A percentile compares a stretch with the other conserved stretches of the same genome.
These are phyloP conservation scores for Calypte anna DNA, from an alignment of 2,113 vertebrate genomes.

Conservation along the genomic window DNA sequence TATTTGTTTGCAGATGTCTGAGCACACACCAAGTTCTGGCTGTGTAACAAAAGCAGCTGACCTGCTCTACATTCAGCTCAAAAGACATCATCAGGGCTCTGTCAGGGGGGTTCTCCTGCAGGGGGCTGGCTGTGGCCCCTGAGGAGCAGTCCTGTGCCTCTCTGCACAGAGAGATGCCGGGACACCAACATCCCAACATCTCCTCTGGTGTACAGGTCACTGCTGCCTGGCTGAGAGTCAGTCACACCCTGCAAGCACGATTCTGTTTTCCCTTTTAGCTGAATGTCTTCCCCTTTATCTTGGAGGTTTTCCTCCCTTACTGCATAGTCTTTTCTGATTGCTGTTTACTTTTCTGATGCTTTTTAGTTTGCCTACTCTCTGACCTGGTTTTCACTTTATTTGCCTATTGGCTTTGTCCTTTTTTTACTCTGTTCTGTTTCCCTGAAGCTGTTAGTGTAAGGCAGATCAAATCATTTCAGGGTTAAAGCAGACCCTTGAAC, in stretches of 20 bases:
- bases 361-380: background rate
- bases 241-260: background rate
- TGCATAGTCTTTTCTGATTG: background rate
- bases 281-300: background rate
- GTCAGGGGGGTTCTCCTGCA: background rate
- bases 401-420: background rate
- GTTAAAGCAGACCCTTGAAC: constrained; percentile 45
- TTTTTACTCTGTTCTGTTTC: background rate
- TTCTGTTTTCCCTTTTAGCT: background rate
- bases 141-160: background rate
- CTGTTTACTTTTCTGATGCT: background rate
- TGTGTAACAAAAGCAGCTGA: fast-evolving
- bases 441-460: background rate
- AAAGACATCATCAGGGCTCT: background rate
- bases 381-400: background rate
- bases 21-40: background rate
- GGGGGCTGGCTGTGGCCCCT: background rate
- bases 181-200: background rate
- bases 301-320: background rate
- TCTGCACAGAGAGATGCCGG: fast-evolving
- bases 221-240: background rate
- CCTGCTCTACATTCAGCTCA: background rate
- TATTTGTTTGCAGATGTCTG: background rate
- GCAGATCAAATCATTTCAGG: background rate
- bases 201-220: background rate